Evolutionary conservation across 2,888 invertebrate species (phyloP).

Genomic region (Xylophagus ater): DNA sequence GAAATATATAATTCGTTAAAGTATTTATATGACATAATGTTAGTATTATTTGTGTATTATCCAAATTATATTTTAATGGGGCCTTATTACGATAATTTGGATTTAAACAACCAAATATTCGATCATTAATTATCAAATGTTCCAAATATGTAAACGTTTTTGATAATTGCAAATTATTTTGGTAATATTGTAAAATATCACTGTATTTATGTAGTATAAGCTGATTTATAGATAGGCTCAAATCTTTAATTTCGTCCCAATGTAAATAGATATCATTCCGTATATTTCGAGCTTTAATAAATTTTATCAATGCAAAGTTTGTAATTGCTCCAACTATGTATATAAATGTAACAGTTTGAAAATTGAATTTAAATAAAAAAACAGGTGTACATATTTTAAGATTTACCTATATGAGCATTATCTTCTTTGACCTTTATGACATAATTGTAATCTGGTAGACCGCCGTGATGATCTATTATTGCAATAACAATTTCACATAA

Average conservation of each 20-base stretch:
- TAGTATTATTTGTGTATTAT: slow-evolving; percentile 27
- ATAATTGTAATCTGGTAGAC: slow-evolving; percentile 25
- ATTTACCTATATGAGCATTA: slow-evolving; percentile 24
- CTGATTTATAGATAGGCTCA: slow-evolving; percentile 20
- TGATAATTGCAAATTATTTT: slow-evolving; percentile 19
- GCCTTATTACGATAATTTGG: slow-evolving; percentile 26
- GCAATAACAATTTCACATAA: slow-evolving; percentile 26
- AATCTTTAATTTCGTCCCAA: slow-evolving; percentile 24
- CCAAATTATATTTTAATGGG: slow-evolving; percentile 23
- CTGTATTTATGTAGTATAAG: slow-evolving; percentile 18
- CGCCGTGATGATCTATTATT: slow-evolving; percentile 25
- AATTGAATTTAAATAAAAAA: background rate
- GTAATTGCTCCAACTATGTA: slow-evolving; percentile 25
- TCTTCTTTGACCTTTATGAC: slow-evolving; percentile 24
- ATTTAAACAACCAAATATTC: slow-evolving; percentile 25
- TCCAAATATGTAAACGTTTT: background rate
- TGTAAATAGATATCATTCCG: slow-evolving; percentile 20
- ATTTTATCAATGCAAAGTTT: slow-evolving; percentile 16
- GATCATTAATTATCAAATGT: slow-evolving; percentile 5
- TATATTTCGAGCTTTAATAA: slow-evolving; percentile 22
- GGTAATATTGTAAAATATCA: slow-evolving; percentile 21
- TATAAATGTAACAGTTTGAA: background rate
- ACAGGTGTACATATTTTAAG: too few species aligned
- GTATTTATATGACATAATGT: slow-evolving; percentile 21
- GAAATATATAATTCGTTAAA: slow-evolving; percentile 20